phyloP scores from a whole-genome alignment of 2,797 vertebrate species.

The Manis crassicaudata region DNA sequence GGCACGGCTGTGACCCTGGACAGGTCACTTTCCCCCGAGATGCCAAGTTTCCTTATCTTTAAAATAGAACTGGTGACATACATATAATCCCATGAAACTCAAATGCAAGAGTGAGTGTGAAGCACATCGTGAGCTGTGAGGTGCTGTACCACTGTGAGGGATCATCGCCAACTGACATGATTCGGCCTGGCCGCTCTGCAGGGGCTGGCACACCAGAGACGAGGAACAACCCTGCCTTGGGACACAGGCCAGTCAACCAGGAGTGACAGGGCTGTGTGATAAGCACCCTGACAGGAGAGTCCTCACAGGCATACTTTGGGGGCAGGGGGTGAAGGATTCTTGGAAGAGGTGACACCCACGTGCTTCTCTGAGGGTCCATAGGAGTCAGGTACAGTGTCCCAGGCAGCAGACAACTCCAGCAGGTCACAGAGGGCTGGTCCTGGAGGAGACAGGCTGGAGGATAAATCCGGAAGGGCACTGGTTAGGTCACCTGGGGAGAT shows the following conservation, averaged over 20 bases:
- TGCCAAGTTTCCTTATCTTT: background rate
- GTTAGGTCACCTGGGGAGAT: background rate
- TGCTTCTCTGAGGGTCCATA: background rate
- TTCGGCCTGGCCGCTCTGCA: background rate
- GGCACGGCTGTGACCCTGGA: background rate
- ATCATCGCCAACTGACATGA: rapidly evolving
- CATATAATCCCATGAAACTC: background rate
- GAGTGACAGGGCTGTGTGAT: rapidly evolving
- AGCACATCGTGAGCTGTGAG: rapidly evolving
- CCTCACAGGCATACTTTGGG: background rate
- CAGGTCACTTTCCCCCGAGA: background rate
- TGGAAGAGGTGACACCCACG: background rate
- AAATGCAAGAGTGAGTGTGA: rapidly evolving
- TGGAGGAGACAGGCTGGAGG: background rate
- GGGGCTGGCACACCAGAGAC: background rate
- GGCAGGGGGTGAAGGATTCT: too few species aligned
- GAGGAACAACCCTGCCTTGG: background rate
- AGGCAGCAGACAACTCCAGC: too few species aligned
- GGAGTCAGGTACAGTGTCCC: too few species aligned
- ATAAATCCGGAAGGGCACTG: rapidly evolving
- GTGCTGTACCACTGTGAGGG: background rate
- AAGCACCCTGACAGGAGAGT: background rate
- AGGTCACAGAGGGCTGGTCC: background rate
- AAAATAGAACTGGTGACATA: background rate
- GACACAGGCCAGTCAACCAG: background rate